A percentile compares a stretch with the other conserved stretches of the same genome.
These are phyloP conservation scores for Thunnus albacares DNA, from an alignment of 2,797 vertebrate species.

Conservation along the genomic window DNA sequence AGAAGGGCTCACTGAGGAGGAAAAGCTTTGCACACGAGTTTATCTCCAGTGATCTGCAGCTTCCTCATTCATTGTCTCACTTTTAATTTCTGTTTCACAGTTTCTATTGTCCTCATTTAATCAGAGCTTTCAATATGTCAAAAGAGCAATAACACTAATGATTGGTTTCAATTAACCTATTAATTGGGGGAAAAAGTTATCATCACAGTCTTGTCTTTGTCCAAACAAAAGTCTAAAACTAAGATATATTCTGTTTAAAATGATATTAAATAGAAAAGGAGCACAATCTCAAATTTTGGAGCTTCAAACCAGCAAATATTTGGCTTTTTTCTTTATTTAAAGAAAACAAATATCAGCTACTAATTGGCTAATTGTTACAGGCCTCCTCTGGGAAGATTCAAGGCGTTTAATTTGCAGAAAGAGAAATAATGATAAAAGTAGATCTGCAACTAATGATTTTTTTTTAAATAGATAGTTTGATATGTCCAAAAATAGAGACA, in stretches of 20 bases:
- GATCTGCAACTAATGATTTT: neutral
- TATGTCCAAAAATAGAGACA: neutral
- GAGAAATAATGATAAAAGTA: neutral
- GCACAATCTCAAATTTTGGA: neutral
- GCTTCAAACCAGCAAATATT: neutral
- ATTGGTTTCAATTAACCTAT: too few species aligned
- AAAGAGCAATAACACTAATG: neutral
- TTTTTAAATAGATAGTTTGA: neutral
- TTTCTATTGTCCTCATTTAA: too few species aligned
- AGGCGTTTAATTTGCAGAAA: neutral
- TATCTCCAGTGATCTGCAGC: constrained; percentile 26
- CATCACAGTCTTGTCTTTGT: neutral
- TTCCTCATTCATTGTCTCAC: constrained; percentile 14
- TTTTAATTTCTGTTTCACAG: neutral
- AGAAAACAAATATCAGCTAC: too few species aligned
- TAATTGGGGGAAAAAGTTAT: too few species aligned
- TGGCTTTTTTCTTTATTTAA: neutral
- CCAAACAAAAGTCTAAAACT: neutral
- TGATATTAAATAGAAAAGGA: neutral
- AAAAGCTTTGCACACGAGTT: constrained; percentile 6
- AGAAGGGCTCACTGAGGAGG: constrained; percentile 26
- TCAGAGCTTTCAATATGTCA: neutral
- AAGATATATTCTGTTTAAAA: neutral
- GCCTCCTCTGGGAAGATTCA: neutral
- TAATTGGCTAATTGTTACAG: neutral